Conservation (phyloP, 23 tunicate genomes). For the Corella eumyota region DNA sequence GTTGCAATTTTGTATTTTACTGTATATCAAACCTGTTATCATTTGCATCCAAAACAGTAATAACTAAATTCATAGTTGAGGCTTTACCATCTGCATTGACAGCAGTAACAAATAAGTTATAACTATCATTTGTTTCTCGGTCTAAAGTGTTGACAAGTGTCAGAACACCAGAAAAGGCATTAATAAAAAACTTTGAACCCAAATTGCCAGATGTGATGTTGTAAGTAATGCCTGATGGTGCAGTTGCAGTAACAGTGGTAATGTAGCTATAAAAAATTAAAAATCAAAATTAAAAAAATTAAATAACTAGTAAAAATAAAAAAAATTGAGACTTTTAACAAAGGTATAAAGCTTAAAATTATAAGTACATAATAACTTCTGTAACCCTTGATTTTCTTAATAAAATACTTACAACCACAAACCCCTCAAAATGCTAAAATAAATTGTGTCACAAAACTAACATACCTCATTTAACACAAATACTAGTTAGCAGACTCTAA, state of each 20-base stretch:
- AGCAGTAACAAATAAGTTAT: conserved; percentile 11
- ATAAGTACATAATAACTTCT: too few relatives aligned
- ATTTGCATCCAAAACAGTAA: conserved; percentile 24
- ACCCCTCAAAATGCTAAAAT: neutral
- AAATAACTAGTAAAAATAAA: neutral
- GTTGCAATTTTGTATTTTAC: too few relatives aligned
- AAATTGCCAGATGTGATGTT: conserved; percentile 20
- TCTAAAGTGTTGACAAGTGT: conserved; percentile 19
- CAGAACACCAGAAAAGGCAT: conserved; percentile 41
- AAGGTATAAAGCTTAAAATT: too few relatives aligned
- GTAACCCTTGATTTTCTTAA: too few relatives aligned
- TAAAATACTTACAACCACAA: too few relatives aligned
- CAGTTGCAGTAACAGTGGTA: conserved; percentile 18
- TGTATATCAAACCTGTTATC: conserved; percentile 61
- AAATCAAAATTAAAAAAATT: neutral
- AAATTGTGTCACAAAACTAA: neutral
- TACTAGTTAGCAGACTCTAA: too few relatives aligned
- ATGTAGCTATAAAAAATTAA: conserved; percentile 21
- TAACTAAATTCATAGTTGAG: conserved; percentile 4
- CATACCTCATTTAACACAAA: too few relatives aligned
- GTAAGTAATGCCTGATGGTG: conserved; percentile 30
- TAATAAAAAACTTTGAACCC: conserved; percentile 22
- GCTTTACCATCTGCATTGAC: conserved; percentile 11
- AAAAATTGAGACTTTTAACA: too few relatives aligned
- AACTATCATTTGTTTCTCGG: conserved; percentile 14